phyloP scores from a whole-genome alignment of 2,888 invertebrate species.

The Podotricha telesiphe region DNA sequence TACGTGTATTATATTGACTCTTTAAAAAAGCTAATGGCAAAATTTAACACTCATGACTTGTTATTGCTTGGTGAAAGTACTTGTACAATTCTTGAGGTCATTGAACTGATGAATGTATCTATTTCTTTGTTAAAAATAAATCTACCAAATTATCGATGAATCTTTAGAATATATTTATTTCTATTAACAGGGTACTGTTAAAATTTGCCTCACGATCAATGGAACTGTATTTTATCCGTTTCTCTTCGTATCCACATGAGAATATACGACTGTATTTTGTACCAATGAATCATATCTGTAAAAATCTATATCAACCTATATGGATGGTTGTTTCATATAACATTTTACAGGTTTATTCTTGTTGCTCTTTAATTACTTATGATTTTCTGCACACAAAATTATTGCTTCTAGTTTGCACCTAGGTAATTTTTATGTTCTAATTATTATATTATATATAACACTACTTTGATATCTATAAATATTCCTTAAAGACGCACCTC shows the following conservation, averaged over 20 bases:
- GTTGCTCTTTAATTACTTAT: neutral
- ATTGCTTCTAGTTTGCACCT: neutral
- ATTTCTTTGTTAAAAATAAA: slow-evolving; percentile 13
- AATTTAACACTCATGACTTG: slow-evolving; percentile 51
- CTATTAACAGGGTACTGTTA: neutral
- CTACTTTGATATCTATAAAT: neutral
- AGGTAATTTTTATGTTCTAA: neutral
- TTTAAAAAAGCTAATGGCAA: slow-evolving; percentile 33
- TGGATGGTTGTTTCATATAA: neutral
- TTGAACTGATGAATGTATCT: slow-evolving; percentile 41
- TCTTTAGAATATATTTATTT: neutral
- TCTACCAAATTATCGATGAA: neutral
- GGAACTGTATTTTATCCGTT: slow-evolving; percentile 28
- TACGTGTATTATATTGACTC: slow-evolving; percentile 42
- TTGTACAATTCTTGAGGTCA: slow-evolving; percentile 52
- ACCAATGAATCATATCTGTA: slow-evolving; percentile 16
- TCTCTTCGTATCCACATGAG: slow-evolving; percentile 16
- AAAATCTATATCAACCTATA: too few relatives aligned
- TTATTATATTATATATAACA: neutral
- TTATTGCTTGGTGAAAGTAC: slow-evolving; percentile 57
- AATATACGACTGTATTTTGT: slow-evolving; percentile 23
- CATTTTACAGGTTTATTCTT: neutral
- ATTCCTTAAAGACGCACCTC: too few relatives aligned
- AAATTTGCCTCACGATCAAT: slow-evolving; percentile 7
- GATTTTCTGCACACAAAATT: neutral